Conservation (phyloP, 2,888 invertebrate species). For the Nycteola revayana region DNA sequence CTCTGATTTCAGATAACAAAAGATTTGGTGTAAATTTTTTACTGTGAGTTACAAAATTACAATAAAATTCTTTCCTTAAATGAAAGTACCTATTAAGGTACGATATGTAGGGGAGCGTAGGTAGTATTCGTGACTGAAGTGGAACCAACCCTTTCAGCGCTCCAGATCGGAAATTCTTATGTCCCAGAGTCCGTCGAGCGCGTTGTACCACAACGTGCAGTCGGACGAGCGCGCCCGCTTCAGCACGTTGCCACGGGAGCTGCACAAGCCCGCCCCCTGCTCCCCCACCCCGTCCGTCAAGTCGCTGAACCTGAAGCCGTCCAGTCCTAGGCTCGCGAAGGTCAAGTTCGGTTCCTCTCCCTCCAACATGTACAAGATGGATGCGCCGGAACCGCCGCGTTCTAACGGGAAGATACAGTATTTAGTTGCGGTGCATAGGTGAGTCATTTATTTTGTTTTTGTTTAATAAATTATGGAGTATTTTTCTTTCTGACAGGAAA, state of each 20-base stretch:
- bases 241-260: conserved; percentile 43
- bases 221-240: conserved; percentile 31
- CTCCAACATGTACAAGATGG: conserved; percentile 49
- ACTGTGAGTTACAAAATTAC: no score
- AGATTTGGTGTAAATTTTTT: no score
- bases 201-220: conserved; percentile 39
- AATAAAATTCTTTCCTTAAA: no score
- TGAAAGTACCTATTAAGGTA: no score
- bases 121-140: not conserved
- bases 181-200: conserved; percentile 64
- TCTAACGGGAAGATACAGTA: conserved; percentile 69
- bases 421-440: conserved; percentile 89
- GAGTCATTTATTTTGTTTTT: conserved; percentile 9
- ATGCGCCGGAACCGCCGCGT: conserved; percentile 18
- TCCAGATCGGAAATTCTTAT: conserved; percentile 69
- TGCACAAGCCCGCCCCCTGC: conserved; percentile 24
- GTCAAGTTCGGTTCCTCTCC: conserved; percentile 58
- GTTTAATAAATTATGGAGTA: no score
- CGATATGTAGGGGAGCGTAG: no score
- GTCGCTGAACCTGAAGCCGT: conserved; percentile 45
- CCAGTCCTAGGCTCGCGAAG: conserved; percentile 38
- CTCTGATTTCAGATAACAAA: conserved; percentile 15
- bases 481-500: no score
- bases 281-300: conserved; percentile 56
- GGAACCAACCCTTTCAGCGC: conserved; percentile 54